phyloP scores from a whole-genome alignment of 2,888 invertebrate species.

The Pterobdella sp. region DNA sequence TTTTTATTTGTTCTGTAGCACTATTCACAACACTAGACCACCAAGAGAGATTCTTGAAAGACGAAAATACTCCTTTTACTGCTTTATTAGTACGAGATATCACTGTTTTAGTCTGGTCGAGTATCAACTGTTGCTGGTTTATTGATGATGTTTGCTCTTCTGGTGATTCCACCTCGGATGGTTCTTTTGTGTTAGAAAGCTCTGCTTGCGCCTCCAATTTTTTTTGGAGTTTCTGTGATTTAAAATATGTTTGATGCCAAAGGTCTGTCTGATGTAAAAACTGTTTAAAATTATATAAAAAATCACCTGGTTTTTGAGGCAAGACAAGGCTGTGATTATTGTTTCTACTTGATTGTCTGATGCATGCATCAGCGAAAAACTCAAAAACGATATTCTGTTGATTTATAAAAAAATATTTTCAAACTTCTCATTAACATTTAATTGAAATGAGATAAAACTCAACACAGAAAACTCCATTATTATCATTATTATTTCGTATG shows the following conservation, averaged over 20 bases:
- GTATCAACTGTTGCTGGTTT: slow-evolving; percentile 1
- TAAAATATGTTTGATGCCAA: no score
- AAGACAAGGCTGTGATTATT: neutral
- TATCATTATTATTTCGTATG: no score
- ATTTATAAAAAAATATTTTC: slow-evolving; percentile 26
- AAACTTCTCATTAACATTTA: no score
- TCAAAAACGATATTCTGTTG: neutral
- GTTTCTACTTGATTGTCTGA: neutral
- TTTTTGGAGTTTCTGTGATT: no score
- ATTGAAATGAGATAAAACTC: no score
- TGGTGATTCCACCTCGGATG: no score
- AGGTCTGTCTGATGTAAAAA: no score
- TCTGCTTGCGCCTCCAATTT: no score
- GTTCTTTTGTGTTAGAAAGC: no score
- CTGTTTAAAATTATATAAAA: no score
- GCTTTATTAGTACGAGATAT: neutral
- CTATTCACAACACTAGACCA: slow-evolving; percentile 14
- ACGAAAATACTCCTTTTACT: neutral
- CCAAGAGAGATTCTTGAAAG: neutral
- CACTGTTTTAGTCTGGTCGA: slow-evolving; percentile 9
- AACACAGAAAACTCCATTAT: no score
- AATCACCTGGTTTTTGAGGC: neutral
- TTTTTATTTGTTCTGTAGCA: neutral
- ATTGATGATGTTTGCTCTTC: no score
- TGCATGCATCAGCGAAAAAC: slow-evolving; percentile 1